A percentile compares a stretch with the other conserved stretches of the same genome.
These are phyloP conservation scores for Drosophila yooni DNA, from an alignment of 2,888 invertebrate genomes.

Conservation along the genomic window DNA sequence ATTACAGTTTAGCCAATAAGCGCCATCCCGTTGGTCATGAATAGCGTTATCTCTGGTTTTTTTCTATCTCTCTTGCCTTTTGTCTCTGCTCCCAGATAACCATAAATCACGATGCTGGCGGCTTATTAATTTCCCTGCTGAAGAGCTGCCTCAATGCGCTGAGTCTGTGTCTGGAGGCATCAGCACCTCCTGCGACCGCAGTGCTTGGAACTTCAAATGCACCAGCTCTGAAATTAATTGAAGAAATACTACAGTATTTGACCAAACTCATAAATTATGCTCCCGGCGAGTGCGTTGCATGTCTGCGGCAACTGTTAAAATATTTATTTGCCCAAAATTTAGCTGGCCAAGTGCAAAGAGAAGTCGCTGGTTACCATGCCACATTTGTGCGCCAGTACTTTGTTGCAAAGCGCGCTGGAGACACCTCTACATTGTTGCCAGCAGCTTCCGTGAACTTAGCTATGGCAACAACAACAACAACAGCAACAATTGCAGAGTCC, in stretches of 20 bases:
- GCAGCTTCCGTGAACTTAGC: slow-evolving; percentile 28
- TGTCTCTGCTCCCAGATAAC: slow-evolving; percentile 87
- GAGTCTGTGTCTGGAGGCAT: slow-evolving; percentile 81
- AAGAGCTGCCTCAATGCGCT: slow-evolving; percentile 83
- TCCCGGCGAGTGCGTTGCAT: slow-evolving; percentile 89
- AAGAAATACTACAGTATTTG: slow-evolving; percentile 91
- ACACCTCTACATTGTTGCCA: slow-evolving; percentile 53
- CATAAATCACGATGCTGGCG: slow-evolving; percentile 90
- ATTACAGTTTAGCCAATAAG: slow-evolving; percentile 61
- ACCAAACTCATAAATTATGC: slow-evolving; percentile 89
- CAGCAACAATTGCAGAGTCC: slow-evolving; percentile 56
- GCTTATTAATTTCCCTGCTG: slow-evolving; percentile 87
- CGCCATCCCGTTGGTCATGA: slow-evolving; percentile 8
- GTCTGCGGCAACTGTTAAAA: slow-evolving; percentile 91
- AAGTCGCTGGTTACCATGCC: slow-evolving; percentile 51
- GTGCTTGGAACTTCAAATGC: slow-evolving; percentile 37
- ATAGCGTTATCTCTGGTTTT: background rate
- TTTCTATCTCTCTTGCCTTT: slow-evolving; percentile 8
- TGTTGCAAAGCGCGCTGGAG: slow-evolving; percentile 49
- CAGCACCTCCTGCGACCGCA: slow-evolving; percentile 50
- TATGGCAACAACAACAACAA: slow-evolving; percentile 18
- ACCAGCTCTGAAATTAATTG: slow-evolving; percentile 85
- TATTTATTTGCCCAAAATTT: slow-evolving; percentile 91
- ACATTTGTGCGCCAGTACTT: slow-evolving; percentile 68
- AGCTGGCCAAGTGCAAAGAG: slow-evolving; percentile 75